Base-by-base conservation (phyloP, 2,888 invertebrate species). In the Campoplex nolae region DNA sequence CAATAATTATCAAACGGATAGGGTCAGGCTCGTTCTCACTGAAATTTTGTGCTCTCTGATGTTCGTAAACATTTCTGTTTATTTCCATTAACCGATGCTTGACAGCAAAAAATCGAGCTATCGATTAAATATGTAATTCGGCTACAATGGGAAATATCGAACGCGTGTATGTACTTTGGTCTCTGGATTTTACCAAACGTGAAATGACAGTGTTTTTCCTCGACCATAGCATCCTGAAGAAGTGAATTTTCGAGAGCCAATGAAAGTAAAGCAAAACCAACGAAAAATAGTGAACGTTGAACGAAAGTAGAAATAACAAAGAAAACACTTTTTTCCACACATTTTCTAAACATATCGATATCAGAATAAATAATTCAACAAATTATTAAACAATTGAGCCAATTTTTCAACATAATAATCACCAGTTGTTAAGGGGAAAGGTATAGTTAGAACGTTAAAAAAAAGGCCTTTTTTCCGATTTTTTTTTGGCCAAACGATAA, bases 141-240 rank as follows among this genome's bases (percentile, higher is more conserved):
- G 38, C 16, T 28, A 3, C 1, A 58, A n/a, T n/a, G 35, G 35
- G 42, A 42, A 58, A 77, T 70, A 56, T 18, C 42, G 45, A 35
- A 48, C 35, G 35, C 62, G n/a, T n/a, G 48, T 28, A 28, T 23
- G 62, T 45, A 18, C 45, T 48, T 62, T 51, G 35, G 48, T 38
- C 45, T 48, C 23, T 51, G 23, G 48, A 73, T 80, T 73, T 42
- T 62, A 32, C 45, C 42, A 9, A 51, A 35, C 62, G 62, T 65
- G 9, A 48, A 82, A 81, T 74, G 32, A 74, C 54, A 45, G 54
- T n/a, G 68, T 82, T 74, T 42, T 35, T 28, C 16, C 51, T 58
- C 13, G 9, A n/a, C 13, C 54, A 35, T 45, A 3, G 42, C 75
- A 16, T 45, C 42, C 32, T 23, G 35, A n/a, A 3, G 42, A 23